Conservation (phyloP, 2,888 invertebrate genomes). For the Lamellibrachia satsuma region DNA sequence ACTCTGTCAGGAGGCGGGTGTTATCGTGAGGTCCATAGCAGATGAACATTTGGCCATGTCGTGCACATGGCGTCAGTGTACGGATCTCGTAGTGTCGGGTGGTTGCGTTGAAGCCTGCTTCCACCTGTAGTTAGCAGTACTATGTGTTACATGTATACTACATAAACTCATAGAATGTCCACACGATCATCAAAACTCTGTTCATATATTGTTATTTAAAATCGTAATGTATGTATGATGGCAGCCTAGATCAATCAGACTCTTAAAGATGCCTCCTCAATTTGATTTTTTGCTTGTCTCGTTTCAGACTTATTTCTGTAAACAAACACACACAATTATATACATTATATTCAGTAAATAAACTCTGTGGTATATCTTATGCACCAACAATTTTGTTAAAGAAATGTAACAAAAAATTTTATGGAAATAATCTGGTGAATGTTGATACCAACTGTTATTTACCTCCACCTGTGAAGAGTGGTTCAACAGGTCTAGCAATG, state of each 20-base stretch:
- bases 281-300: too few species aligned
- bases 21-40: constrained; percentile 87
- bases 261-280: too few species aligned
- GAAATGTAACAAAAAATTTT: neutral
- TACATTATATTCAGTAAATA: too few species aligned
- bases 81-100: constrained; percentile 70
- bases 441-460: constrained; percentile 26
- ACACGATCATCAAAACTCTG: too few species aligned
- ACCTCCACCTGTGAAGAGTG: constrained; percentile 72
- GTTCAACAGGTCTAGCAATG: constrained; percentile 89
- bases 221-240: too few species aligned
- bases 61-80: constrained; percentile 70
- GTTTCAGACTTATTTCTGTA: too few species aligned
- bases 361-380: too few species aligned
- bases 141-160: neutral
- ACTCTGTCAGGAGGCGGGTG: constrained; percentile 82
- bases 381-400: too few species aligned
- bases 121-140: constrained; percentile 49
- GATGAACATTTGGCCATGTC: constrained; percentile 83
- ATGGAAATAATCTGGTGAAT: neutral
- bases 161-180: too few species aligned
- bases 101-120: constrained; percentile 58
- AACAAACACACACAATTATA: too few species aligned
- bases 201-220: too few species aligned
- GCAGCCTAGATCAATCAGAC: too few species aligned